These are phyloP conservation scores for Stercorarius parasiticus DNA, from an alignment of 2,113 vertebrate species.

Conservation along the genomic window DNA sequence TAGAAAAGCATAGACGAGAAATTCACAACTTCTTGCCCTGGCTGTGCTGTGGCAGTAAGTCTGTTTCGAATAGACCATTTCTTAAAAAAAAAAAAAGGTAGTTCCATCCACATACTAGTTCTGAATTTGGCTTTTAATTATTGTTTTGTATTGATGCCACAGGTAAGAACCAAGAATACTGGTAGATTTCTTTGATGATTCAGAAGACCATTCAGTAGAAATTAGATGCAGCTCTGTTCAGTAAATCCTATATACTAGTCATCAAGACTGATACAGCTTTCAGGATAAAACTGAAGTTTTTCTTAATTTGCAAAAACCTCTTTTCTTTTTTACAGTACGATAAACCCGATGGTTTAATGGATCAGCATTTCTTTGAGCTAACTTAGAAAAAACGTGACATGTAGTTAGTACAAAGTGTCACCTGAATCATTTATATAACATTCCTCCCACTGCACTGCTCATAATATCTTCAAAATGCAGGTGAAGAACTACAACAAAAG, in stretches of 20 bases:
- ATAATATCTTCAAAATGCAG: conserved; percentile 41
- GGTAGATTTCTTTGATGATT: not conserved
- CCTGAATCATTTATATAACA: conserved; percentile 49
- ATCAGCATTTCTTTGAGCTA: conserved; percentile 13
- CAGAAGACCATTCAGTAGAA: conserved; percentile 16
- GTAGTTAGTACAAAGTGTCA: conserved; percentile 45
- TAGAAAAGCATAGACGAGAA: not conserved
- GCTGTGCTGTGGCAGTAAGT: not conserved
- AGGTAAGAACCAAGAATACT: not conserved
- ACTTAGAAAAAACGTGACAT: conserved; percentile 3
- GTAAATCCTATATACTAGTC: not conserved
- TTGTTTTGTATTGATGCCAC: not conserved
- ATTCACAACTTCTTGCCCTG: not conserved
- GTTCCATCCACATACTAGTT: not conserved
- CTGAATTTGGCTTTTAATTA: not conserved
- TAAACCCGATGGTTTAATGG: not conserved
- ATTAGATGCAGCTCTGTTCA: not conserved
- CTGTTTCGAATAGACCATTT: not conserved
- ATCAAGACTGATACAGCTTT: not conserved
- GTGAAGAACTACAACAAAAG: conserved; percentile 29
- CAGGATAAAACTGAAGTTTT: not conserved
- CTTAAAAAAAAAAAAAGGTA: not conserved
- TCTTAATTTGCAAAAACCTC: not conserved
- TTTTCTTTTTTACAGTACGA: not conserved
- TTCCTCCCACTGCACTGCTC: conserved; percentile 34